Evolutionary conservation across 2,888 invertebrate genomes (phyloP).

Genomic region (Nemotelus pantherinus): DNA sequence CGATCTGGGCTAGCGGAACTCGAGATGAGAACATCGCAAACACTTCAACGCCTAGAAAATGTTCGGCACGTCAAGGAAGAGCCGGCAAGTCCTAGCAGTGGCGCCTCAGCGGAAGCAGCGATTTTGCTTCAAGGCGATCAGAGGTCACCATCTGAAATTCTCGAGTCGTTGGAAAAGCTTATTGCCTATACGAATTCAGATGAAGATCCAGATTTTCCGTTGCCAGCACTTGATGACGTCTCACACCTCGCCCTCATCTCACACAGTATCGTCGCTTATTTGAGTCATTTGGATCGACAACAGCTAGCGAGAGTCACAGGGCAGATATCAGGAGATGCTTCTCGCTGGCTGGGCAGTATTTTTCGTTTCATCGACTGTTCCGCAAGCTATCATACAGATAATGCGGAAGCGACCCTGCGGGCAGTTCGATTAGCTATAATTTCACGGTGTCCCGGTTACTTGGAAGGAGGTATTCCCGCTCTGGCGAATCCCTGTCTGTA

Average conservation of each 20-base stretch:
- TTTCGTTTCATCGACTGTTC: slow-evolving; percentile 86
- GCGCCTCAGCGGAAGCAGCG: slow-evolving; percentile 34
- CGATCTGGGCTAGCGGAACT: slow-evolving; percentile 73
- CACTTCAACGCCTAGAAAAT: slow-evolving; percentile 76
- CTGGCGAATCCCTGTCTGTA: slow-evolving; percentile 87
- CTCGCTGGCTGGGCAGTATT: slow-evolving; percentile 86
- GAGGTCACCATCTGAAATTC: slow-evolving; percentile 66
- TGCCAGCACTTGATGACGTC: slow-evolving; percentile 72
- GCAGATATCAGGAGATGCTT: slow-evolving; percentile 85
- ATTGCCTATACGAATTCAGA: slow-evolving; percentile 71
- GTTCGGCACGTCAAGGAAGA: slow-evolving; percentile 58
- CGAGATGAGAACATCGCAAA: slow-evolving; percentile 79
- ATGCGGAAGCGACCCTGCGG: slow-evolving; percentile 84
- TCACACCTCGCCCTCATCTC: slow-evolving; percentile 77
- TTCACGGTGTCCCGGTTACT: slow-evolving; percentile 63
- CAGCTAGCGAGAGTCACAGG: slow-evolving; percentile 83
- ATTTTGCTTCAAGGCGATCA: slow-evolving; percentile 69
- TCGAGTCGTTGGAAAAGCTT: slow-evolving; percentile 71
- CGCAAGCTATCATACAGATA: slow-evolving; percentile 89
- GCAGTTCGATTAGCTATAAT: slow-evolving; percentile 65
- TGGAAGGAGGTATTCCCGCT: slow-evolving; percentile 75
- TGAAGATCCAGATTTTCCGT: slow-evolving; percentile 70
- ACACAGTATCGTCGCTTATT: slow-evolving; percentile 88
- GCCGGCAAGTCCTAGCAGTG: slow-evolving; percentile 56
- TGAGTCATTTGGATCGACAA: slow-evolving; percentile 81